These are phyloP conservation scores for Lasius fuliginosus DNA, from an alignment of 2,888 invertebrate species.

Conservation along the genomic window DNA sequence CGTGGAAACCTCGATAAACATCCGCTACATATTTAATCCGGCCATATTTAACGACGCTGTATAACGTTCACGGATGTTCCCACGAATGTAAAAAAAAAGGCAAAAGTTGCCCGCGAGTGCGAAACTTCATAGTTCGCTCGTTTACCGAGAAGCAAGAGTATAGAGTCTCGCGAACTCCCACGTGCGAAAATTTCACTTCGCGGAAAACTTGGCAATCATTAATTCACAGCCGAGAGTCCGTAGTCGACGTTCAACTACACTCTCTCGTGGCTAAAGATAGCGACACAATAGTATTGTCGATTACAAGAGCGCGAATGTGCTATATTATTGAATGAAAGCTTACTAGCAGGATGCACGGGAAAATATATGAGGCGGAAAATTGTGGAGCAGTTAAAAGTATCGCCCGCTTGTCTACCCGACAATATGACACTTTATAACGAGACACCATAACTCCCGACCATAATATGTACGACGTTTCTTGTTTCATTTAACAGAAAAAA, in stretches of 20 bases:
- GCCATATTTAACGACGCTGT: constrained; percentile 35
- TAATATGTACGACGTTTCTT: not conserved
- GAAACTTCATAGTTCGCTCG: constrained; percentile 45
- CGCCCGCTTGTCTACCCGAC: not conserved
- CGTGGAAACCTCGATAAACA: constrained; percentile 35
- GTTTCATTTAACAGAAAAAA: not conserved
- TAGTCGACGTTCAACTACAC: not conserved
- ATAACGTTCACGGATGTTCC: constrained; percentile 14
- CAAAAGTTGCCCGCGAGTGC: not conserved
- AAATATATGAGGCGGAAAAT: not conserved
- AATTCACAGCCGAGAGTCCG: constrained; percentile 16
- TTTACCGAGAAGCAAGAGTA: constrained; percentile 15
- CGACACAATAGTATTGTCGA: not conserved
- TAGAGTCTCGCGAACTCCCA: not conserved
- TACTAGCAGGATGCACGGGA: too few species aligned
- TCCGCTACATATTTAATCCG: not conserved
- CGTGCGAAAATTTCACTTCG: constrained; percentile 39
- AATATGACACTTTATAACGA: not conserved
- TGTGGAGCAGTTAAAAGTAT: not conserved
- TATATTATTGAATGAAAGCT: not conserved
- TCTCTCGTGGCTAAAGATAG: not conserved
- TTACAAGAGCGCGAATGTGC: not conserved
- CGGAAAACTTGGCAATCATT: constrained; percentile 23
- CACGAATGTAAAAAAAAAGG: constrained; percentile 5
- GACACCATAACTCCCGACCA: not conserved